Evolutionary conservation across 1,140 invertebrate genomes (phyloP).

Genomic region (Heliothis virescens): DNA sequence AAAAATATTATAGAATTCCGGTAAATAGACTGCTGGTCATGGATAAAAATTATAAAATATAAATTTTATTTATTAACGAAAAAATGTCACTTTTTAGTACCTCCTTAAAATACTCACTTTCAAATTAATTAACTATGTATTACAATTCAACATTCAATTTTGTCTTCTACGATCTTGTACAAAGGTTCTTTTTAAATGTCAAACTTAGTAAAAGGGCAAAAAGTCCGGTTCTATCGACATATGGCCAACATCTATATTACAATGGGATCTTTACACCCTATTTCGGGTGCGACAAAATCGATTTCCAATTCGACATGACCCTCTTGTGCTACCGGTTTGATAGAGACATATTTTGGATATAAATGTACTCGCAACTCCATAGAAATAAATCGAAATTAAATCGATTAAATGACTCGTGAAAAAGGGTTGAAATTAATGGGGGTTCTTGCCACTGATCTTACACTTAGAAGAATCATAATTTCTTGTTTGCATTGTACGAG

Average conservation of each 20-base stretch:
- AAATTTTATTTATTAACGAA: too few relatives aligned
- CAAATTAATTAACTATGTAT: too few relatives aligned
- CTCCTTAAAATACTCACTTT: too few relatives aligned
- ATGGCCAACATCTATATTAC: conserved; percentile 79
- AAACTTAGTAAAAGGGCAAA: conserved; percentile 51
- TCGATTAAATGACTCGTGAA: background rate
- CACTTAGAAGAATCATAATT: too few relatives aligned
- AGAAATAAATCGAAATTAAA: conserved; percentile 4
- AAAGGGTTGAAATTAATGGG: background rate
- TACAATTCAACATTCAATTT: background rate
- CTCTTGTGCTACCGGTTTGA: conserved; percentile 72
- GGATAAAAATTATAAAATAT: too few relatives aligned
- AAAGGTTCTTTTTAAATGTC: conserved; percentile 39
- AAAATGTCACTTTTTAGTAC: too few relatives aligned
- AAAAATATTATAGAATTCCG: too few relatives aligned
- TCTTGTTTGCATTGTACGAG: too few relatives aligned
- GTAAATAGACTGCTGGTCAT: too few relatives aligned
- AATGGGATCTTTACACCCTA: conserved; percentile 82
- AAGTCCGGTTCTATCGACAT: conserved; percentile 66
- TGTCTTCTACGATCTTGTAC: background rate
- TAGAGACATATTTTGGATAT: conserved; percentile 63
- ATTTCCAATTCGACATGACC: conserved; percentile 82
- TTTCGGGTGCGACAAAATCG: conserved; percentile 83
- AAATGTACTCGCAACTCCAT: conserved; percentile 9
- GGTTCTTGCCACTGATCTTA: background rate